Evolutionary conservation across 1,140 invertebrate genomes (phyloP).

Genomic region (Chelonus insularis): DNA sequence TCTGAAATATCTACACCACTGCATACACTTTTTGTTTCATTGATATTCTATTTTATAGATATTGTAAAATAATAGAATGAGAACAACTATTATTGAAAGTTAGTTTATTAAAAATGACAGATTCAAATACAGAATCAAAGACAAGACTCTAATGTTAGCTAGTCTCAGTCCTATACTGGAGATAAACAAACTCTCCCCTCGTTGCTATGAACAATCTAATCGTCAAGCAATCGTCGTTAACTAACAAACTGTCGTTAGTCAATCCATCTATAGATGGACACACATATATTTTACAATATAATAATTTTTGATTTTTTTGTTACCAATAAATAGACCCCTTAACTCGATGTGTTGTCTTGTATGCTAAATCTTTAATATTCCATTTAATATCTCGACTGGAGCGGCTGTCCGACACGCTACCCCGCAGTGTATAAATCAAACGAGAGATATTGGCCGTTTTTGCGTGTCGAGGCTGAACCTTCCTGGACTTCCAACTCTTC

Average conservation of each 20-base stretch:
- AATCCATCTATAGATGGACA: no score
- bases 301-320: neutral
- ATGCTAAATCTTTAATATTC: conserved; percentile 48
- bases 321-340: neutral
- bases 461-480: conserved; percentile 34
- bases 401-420: neutral
- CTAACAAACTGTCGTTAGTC: no score
- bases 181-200: no score
- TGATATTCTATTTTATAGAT: neutral
- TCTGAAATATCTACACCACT: neutral
- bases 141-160: no score
- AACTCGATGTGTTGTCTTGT: conserved; percentile 32
- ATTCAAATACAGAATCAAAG: no score
- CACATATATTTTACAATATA: no score
- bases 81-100: no score
- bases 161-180: no score
- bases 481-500: conserved; percentile 12
- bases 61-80: no score
- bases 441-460: conserved; percentile 49
- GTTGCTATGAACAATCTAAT: no score
- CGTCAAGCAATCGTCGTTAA: no score
- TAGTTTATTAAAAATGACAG: no score
- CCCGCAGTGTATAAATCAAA: conserved; percentile 44
- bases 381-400: conserved; percentile 44
- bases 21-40: neutral